phyloP scores from a whole-genome alignment of 2,113 vertebrate genomes.

The Thermophis baileyi region DNA sequence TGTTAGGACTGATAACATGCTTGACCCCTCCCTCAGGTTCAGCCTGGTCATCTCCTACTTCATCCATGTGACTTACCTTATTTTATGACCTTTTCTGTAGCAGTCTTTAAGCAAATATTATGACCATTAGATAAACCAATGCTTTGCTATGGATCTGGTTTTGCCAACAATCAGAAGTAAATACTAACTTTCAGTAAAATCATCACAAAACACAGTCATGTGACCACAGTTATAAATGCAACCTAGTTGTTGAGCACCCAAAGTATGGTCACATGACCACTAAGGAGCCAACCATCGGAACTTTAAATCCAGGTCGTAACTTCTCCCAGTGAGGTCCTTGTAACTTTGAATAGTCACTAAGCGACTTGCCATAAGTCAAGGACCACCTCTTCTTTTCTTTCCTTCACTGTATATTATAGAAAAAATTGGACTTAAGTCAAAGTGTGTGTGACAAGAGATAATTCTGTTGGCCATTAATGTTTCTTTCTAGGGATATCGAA shows the following conservation, averaged over 20 bases:
- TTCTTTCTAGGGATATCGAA: slow-evolving; percentile 3
- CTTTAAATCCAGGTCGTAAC: not conserved
- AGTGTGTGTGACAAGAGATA: not conserved
- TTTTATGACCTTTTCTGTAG: not conserved
- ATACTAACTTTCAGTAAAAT: not conserved
- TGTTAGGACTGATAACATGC: not conserved
- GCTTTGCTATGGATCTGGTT: not conserved
- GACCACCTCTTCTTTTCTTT: slow-evolving; percentile 5
- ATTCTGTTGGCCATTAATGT: slow-evolving; percentile 15
- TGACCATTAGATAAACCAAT: not conserved
- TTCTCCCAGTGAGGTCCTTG: not conserved
- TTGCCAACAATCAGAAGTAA: not conserved
- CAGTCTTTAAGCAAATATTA: not conserved
- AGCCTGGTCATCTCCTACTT: not conserved
- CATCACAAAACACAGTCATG: not conserved
- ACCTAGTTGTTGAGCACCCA: not conserved
- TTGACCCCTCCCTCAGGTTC: not conserved
- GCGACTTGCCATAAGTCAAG: not conserved
- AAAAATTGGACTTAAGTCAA: not conserved
- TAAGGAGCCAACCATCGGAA: not conserved
- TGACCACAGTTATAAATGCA: not conserved
- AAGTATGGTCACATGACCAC: not conserved
- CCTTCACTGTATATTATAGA: not conserved
- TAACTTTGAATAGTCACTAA: not conserved
- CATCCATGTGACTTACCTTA: not conserved